Conservation (phyloP, 2,113 vertebrate genomes). For the Tupaia chinensis region DNA sequence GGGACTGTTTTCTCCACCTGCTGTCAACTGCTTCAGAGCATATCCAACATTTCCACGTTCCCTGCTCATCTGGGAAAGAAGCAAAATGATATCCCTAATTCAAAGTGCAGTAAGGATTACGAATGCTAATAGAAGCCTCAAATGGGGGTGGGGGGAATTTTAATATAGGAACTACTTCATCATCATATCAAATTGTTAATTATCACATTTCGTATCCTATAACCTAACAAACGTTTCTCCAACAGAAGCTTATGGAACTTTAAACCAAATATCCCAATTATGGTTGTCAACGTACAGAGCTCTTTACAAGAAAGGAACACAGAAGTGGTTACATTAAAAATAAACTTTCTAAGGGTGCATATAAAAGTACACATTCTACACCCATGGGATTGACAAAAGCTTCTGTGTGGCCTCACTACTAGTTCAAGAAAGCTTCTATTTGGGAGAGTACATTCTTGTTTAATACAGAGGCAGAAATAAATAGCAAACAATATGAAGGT, state of each 20-base stretch:
- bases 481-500: neutral
- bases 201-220: neutral
- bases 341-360: neutral
- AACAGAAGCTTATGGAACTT: neutral
- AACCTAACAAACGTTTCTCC: slow-evolving; percentile 19
- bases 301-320: neutral
- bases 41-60: neutral
- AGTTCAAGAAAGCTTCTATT: slow-evolving; percentile 39
- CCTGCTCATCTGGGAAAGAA: neutral
- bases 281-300: neutral
- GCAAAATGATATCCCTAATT: neutral
- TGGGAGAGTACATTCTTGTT: slow-evolving; percentile 41
- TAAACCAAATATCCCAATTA: slow-evolving; percentile 13
- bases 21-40: neutral
- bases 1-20: neutral
- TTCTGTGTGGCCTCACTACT: neutral
- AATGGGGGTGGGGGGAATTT: neutral
- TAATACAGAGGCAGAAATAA: slow-evolving; percentile 24
- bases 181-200: neutral
- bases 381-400: neutral
- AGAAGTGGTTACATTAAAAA: neutral
- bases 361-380: neutral
- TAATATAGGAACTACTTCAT: neutral
- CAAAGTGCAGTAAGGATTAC: neutral
- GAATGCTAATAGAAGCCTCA: neutral